Evolutionary conservation across 1,140 invertebrate species (phyloP).

Genomic region (Leptinotarsa texana): DNA sequence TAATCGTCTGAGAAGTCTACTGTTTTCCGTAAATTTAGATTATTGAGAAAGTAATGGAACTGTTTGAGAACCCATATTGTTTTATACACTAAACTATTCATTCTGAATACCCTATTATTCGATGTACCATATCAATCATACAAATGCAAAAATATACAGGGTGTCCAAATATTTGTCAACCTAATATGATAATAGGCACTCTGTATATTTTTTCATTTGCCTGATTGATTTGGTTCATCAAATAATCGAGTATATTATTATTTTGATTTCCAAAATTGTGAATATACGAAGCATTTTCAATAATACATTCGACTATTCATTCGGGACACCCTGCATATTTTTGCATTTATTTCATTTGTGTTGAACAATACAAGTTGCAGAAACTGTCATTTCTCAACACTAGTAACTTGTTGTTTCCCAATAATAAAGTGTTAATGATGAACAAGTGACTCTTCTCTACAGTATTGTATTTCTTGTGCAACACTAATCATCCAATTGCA

Average conservation of each 20-base stretch:
- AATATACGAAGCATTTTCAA: no score
- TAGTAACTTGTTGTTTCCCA: background rate
- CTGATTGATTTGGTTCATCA: background rate
- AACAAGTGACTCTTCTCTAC: no score
- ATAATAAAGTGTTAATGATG: background rate
- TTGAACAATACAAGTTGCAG: background rate
- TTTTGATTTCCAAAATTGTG: no score
- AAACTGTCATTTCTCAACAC: background rate
- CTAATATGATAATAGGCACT: background rate
- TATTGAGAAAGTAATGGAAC: no score
- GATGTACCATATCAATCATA: background rate
- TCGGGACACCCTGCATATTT: constrained; percentile 4
- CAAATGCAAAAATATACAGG: constrained; percentile 14
- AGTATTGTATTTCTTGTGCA: background rate
- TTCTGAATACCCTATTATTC: no score
- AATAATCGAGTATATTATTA: background rate
- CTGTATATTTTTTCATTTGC: constrained; percentile 11
- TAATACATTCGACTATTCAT: no score
- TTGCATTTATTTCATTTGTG: constrained; percentile 2
- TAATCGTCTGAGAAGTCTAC: no score
- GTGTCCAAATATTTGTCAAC: background rate
- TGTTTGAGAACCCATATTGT: no score
- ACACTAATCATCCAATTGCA: background rate
- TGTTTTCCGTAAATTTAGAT: no score
- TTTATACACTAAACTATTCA: no score